Base-by-base conservation (phyloP, 1,140 invertebrate species). In the Cyclargus thomasi region DNA sequence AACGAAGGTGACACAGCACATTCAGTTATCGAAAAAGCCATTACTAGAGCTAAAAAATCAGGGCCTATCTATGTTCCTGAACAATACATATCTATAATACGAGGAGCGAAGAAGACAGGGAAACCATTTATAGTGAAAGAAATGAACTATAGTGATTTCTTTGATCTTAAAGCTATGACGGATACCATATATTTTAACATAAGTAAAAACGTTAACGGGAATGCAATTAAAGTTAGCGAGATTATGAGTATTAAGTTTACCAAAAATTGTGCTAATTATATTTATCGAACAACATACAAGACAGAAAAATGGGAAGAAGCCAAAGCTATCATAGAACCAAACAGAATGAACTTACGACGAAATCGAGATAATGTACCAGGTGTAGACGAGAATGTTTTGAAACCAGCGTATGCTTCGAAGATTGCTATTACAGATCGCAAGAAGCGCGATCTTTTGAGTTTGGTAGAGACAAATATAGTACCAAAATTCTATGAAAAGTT, bases 1-100 rank as follows among this genome's bases (percentile, higher is more conserved):
- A 85, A 82, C 69, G 74, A 81, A 69, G 79, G 73, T 10, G 82
- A 85, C 64, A 71, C 63, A 23, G 73, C 73, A 11, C 81, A 85
- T 76, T 77, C 77, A 18, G 62, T 77, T 35, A 83, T 83, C n/a
- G 75, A 81, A 72, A 81, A 74, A 70, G 53, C 62, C 21, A 67
- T 77, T 36, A 73, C 67, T 65, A 74, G 74, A 70, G 72, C 68
- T 11, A 74, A 75, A 66, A 76, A 74, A 69, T 72, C 73, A 71
- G 70, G 70, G 7, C 72, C 68, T 36, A 75, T 74, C 20, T 77
- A 75, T 69, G 53, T 70, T 53, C 73, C 78, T 53, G 76, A 74
- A n/a, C 78, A 82, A 74, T 74, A 82, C 53, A 64, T 71, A 53
- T 59, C 67, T 53, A 18, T 81, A 64, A 81, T 80, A 55, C 53